phyloP scores from a whole-genome alignment of 2,113 vertebrate genomes.

The Epinephelus fuscoguttatus region DNA sequence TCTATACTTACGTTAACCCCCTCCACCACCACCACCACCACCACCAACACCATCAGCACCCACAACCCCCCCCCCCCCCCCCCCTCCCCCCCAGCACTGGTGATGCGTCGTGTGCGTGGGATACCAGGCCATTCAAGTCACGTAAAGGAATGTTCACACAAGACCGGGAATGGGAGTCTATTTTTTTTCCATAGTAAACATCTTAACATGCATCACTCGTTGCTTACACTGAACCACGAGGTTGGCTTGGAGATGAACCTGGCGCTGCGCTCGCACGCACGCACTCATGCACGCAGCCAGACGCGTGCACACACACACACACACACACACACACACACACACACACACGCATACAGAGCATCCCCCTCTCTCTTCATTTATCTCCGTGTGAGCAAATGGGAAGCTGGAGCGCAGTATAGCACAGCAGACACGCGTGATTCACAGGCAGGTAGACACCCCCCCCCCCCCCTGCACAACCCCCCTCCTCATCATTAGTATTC shows the following conservation, averaged over 20 bases:
- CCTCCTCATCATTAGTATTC: constrained; percentile 82
- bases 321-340: constrained; percentile 5
- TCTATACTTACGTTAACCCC: constrained; percentile 33
- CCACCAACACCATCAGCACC: background rate
- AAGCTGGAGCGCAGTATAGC: constrained; percentile 53
- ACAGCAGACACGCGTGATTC: constrained; percentile 74
- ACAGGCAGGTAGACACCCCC: constrained; percentile 74
- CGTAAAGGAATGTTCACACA: constrained; percentile 73
- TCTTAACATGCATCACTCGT: constrained; percentile 72
- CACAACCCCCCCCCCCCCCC: no score
- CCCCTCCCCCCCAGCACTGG: constrained; percentile 14
- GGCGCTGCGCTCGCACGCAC: constrained; percentile 55
- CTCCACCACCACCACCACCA: background rate
- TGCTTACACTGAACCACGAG: constrained; percentile 63
- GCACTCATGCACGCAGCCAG: constrained; percentile 18
- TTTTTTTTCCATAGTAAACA: constrained; percentile 54
- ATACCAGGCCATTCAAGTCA: constrained; percentile 71
- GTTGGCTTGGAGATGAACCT: constrained; percentile 59
- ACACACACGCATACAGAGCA: constrained; percentile 14
- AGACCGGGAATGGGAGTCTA: constrained; percentile 8
- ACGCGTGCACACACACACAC: constrained; percentile 3
- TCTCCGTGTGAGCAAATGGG: constrained; percentile 50
- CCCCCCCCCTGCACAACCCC: background rate
- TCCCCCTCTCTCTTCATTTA: constrained; percentile 19
- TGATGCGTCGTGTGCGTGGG: constrained; percentile 66